Evolutionary conservation across 2,113 vertebrate genomes (phyloP), one percentile per base, ranked within the genome.

Genomic region (Castor canadensis): DNA sequence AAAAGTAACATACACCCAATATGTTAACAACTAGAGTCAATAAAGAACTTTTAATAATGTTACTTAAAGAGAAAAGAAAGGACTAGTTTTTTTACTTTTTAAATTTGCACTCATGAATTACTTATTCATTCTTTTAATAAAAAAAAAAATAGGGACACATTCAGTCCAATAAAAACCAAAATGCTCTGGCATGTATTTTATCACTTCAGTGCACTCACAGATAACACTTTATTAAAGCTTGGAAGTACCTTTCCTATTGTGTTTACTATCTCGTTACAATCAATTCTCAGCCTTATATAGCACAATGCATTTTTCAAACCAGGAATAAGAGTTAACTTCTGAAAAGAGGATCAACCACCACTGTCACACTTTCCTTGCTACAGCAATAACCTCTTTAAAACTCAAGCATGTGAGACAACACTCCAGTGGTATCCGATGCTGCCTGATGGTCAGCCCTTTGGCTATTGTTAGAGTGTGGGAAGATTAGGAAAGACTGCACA

Each of bases 171-270:
- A 2, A 9, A 43, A 94, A 73, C 0, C 0, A 16, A 93, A 54
- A 94, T 71, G 24, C 47, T 9, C 22, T 16, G 0, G 52, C 58
- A 22, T 12, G 12, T 62, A 75, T 13, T n/a, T 1, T n/a, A 35
- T 13, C 28, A n/a, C 43, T 52, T 12, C 72, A 69, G 52, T 58
- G 72, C 19, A 45, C 1, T 67, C 20, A 69, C 54, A 86, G n/a
- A 40, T 69, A 89, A 49, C 22, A 62, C 20, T 38, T 89, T 77
- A 35, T 52, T 72, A 89, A 92, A 91, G 43, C 0, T 95, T 26
- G 43, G 45, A 28, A 49, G 30, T 11, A 69, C 45, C 47, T 96
- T 79, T 58, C 38, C 66, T 58, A 64, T 67, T 88, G 9, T 49
- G 66, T 91, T 60, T 52, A 79, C 32, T 62, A 67, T 71, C 8